Evolutionary conservation across 2,797 vertebrate species (phyloP).

Genomic region (Varecia variegata): DNA sequence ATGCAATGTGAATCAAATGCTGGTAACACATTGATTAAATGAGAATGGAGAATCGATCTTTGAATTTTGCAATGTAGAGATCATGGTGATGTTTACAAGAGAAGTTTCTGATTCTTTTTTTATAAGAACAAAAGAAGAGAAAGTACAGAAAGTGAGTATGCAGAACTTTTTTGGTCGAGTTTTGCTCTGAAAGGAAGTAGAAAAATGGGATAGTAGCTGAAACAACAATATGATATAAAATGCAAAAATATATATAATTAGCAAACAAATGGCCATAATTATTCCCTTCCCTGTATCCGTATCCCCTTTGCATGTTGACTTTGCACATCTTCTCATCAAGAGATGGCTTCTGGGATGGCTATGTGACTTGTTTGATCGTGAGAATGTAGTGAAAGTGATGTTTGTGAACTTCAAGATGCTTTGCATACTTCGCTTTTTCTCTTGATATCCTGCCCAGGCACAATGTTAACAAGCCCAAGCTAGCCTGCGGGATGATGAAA

Average conservation of each 20-base stretch:
- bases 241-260: not conserved
- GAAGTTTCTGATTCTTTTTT: not conserved
- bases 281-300: not conserved
- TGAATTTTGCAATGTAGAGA: not conserved
- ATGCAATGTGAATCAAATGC: not conserved
- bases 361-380: not conserved
- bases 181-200: not conserved
- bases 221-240: not conserved
- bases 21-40: too few relatives aligned
- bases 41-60: not conserved
- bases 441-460: not conserved
- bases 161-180: not conserved
- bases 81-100: not conserved
- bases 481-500: not conserved
- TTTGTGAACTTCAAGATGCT: not conserved
- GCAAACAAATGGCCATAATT: not conserved
- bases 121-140: not conserved
- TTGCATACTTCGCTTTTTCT: not conserved
- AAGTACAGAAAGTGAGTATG: not conserved
- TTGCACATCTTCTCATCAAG: not conserved
- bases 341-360: not conserved
- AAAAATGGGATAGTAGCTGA: not conserved
- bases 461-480: not conserved
- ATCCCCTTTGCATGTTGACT: not conserved
- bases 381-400: not conserved